These are phyloP conservation scores for Hyphantria cunea DNA, from an alignment of 1,140 invertebrate species.

Conservation along the genomic window DNA sequence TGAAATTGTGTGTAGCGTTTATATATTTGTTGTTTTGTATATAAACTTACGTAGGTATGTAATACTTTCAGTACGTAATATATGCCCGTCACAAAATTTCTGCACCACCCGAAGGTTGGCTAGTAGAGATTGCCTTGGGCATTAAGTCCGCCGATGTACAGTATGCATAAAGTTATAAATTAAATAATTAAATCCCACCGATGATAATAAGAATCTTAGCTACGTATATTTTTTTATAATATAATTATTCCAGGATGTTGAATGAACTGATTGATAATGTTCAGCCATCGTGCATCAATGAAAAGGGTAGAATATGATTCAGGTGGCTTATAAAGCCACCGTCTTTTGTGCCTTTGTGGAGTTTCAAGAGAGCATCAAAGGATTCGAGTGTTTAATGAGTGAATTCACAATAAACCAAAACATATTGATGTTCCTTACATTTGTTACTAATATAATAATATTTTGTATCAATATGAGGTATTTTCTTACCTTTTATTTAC, in stretches of 20 bases:
- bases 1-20: too few species aligned
- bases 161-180: too few species aligned
- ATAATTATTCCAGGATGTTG: constrained; percentile 13
- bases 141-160: too few species aligned
- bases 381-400: constrained; percentile 34
- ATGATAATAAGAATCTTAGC: neutral
- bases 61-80: too few species aligned
- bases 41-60: too few species aligned
- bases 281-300: constrained; percentile 22
- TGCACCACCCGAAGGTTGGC: too few species aligned
- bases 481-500: constrained; percentile 10
- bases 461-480: constrained; percentile 24
- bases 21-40: too few species aligned
- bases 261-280: constrained; percentile 11
- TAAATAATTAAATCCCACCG: too few species aligned
- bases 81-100: too few species aligned
- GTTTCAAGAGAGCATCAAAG: constrained; percentile 30
- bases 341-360: constrained; percentile 43
- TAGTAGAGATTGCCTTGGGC: too few species aligned
- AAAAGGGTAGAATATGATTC: constrained; percentile 28
- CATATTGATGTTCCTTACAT: constrained; percentile 29
- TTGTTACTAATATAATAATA: constrained; percentile 32
- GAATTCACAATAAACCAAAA: constrained; percentile 30
- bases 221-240: constrained; percentile 19
- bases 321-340: constrained; percentile 41